phyloP scores from a whole-genome alignment of 1,140 invertebrate species.

The Epicauta chinensis region DNA sequence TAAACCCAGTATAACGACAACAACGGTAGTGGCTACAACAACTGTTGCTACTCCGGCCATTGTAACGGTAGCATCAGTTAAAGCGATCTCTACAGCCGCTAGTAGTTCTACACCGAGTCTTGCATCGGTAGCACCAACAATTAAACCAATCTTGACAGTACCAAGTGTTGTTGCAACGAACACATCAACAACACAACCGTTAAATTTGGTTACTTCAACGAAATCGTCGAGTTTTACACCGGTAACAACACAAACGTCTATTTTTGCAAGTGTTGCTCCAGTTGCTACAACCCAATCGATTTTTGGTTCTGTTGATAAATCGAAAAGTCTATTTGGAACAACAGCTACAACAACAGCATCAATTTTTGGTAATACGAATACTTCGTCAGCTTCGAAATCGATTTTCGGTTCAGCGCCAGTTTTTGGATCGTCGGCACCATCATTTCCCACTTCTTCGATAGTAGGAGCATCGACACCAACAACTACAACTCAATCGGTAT shows the following conservation, averaged over 20 bases:
- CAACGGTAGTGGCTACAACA: too few species aligned
- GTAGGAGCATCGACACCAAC: neutral
- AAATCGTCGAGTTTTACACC: neutral
- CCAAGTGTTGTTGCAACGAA: neutral
- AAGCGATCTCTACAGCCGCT: too few species aligned
- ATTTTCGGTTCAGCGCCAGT: neutral
- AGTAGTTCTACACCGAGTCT: too few species aligned
- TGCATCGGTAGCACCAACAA: neutral
- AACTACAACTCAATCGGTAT: slow-evolving; percentile 1
- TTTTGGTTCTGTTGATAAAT: slow-evolving; percentile 4
- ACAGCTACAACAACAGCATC: slow-evolving; percentile 6
- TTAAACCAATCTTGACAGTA: slow-evolving; percentile 1
- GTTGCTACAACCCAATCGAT: slow-evolving; percentile 6
- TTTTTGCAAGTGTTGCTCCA: slow-evolving; percentile 4
- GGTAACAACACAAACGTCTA: slow-evolving; percentile 3
- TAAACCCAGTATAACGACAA: neutral
- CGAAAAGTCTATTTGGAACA: neutral
- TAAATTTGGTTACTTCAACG: neutral
- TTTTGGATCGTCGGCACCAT: neutral
- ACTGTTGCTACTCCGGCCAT: too few species aligned
- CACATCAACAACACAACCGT: neutral
- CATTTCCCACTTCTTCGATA: neutral
- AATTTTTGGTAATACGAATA: slow-evolving; percentile 8
- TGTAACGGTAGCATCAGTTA: too few species aligned
- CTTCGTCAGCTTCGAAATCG: neutral